phyloP scores from a whole-genome alignment of 1,140 invertebrate genomes.

The Trinorchestia longiramus region DNA sequence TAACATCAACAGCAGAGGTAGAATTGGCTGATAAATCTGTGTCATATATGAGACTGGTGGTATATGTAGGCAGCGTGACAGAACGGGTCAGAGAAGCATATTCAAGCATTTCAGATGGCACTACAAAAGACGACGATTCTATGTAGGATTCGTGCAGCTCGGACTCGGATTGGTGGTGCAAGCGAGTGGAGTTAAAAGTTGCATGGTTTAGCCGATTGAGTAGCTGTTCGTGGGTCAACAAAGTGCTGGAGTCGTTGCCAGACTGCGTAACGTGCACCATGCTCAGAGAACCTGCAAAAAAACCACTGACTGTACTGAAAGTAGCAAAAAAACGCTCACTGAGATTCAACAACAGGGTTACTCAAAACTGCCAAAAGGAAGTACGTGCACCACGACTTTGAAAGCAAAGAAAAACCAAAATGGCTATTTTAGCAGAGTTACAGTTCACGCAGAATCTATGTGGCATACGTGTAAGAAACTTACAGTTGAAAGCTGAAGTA shows the following conservation, averaged over 20 bases:
- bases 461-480: not conserved
- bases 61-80: not conserved
- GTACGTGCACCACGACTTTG: not conserved
- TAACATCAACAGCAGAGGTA: not conserved
- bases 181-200: not conserved
- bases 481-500: conserved; percentile 24
- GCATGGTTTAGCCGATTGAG: not conserved
- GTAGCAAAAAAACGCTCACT: not conserved
- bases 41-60: not conserved
- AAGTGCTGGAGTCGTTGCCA: not conserved
- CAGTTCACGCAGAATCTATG: not conserved
- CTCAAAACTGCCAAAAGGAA: not conserved
- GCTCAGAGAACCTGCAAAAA: conserved; percentile 16
- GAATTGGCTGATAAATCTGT: not conserved
- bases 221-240: not conserved
- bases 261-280: not conserved
- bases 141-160: conserved; percentile 15
- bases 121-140: conserved; percentile 28
- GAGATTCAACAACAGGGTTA: not conserved
- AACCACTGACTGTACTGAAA: not conserved
- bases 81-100: not conserved
- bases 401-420: not conserved
- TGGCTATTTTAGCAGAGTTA: not conserved
- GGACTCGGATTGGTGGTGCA: not conserved
- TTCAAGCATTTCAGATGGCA: conserved; percentile 18